phyloP scores from a whole-genome alignment of 2,888 invertebrate genomes.

The Caenorhabditis sp. region DNA sequence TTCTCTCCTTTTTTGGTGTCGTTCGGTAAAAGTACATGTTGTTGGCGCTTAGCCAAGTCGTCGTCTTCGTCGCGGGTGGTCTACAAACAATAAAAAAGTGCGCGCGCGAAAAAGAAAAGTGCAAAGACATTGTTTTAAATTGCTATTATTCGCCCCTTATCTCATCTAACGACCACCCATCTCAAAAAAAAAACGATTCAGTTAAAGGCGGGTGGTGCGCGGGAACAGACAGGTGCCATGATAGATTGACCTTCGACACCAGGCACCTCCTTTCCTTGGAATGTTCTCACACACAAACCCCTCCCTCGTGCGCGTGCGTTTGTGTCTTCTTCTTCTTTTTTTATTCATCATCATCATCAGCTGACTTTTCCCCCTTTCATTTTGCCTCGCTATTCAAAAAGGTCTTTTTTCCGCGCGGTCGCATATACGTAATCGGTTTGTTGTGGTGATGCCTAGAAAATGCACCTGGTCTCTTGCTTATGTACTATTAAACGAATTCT shows the following conservation, averaged over 20 bases:
- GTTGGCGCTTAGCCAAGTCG: constrained; percentile 34
- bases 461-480: no score
- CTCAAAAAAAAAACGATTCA: not conserved
- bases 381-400: not conserved
- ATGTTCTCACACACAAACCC: not conserved
- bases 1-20: not conserved
- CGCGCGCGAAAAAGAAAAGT: not conserved
- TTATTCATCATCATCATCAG: not conserved
- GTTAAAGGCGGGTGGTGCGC: not conserved
- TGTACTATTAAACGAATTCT: no score
- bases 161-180: not conserved
- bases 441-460: no score
- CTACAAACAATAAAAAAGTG: not conserved
- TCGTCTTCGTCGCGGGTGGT: constrained; percentile 6
- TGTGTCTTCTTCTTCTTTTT: not conserved
- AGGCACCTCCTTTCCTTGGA: not conserved
- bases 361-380: not conserved
- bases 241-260: not conserved
- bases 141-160: not conserved
- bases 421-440: no score
- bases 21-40: constrained; percentile 6
- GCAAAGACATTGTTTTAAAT: not conserved
- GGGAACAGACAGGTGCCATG: not conserved
- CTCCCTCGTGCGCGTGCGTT: not conserved
- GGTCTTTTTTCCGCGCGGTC: no score